Conservation (phyloP, 1,140 invertebrate genomes). For the Neodiprion fabricii region DNA sequence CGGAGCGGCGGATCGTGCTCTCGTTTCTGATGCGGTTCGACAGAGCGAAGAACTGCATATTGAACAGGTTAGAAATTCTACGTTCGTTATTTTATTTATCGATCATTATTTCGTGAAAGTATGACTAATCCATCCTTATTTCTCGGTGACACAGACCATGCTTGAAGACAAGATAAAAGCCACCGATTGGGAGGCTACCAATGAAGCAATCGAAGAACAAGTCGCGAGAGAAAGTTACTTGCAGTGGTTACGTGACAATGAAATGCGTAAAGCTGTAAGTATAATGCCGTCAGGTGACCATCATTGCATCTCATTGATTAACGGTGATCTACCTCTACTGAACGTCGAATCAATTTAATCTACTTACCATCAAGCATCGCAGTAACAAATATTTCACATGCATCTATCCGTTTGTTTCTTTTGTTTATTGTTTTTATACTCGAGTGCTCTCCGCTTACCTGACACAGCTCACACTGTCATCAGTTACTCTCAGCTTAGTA, state of each 20-base stretch:
- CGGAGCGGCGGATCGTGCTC: conserved; percentile 76
- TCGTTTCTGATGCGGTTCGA: conserved; percentile 80
- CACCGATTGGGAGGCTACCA: conserved; percentile 93
- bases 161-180: conserved; percentile 90
- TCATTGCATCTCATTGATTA: background rate
- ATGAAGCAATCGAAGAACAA: conserved; percentile 91
- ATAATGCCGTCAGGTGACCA: conserved; percentile 7
- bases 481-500: background rate
- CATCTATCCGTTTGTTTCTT: background rate
- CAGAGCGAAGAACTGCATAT: conserved; percentile 87
- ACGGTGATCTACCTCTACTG: background rate
- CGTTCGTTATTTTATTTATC: conserved; percentile 16
- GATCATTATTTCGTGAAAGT: conserved; percentile 11
- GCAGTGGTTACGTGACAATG: conserved; percentile 82
- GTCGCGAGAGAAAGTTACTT: conserved; percentile 89
- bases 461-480: no score
- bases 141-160: conserved; percentile 73
- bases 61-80: conserved; percentile 69
- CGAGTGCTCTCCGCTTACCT: background rate
- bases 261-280: conserved; percentile 66
- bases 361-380: background rate
- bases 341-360: background rate
- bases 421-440: background rate
- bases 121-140: background rate
- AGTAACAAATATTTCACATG: background rate